Percentiles rank a stretch among this genome's conserved stretches.
Evolutionary conservation across 2,797 vertebrate genomes (phyloP).

Genomic region (Pampus argenteus): DNA sequence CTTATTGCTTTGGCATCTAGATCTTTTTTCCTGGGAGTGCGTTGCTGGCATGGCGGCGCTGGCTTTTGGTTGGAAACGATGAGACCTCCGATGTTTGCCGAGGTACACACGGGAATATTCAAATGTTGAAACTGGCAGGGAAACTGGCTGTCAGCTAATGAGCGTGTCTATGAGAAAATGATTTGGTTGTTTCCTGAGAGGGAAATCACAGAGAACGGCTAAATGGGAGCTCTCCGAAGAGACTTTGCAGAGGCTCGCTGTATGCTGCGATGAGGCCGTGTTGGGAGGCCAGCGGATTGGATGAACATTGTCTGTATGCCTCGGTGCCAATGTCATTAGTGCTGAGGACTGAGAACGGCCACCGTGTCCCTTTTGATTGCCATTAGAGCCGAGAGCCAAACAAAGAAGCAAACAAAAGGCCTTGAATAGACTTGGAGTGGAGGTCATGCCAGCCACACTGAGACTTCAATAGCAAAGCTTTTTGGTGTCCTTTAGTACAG

Average conservation of each 20-base stretch:
- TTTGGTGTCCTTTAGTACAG: conserved; percentile 63
- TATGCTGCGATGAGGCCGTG: conserved; percentile 49
- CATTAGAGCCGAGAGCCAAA: conserved; percentile 76
- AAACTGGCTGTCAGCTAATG: conserved; percentile 85
- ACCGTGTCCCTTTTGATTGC: conserved; percentile 77
- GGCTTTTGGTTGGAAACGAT: conserved; percentile 82
- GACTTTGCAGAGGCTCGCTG: conserved; percentile 60
- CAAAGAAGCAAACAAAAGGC: conserved; percentile 76
- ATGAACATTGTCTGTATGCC: conserved; percentile 73
- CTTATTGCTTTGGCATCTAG: conserved; percentile 83
- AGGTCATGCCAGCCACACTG: conserved; percentile 74
- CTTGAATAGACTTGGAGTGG: conserved; percentile 74
- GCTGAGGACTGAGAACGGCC: conserved; percentile 77
- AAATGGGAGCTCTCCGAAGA: conserved; percentile 84
- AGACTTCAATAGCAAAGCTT: conserved; percentile 62
- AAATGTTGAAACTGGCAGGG: conserved; percentile 85
- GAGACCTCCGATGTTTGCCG: conserved; percentile 84
- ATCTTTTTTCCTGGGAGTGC: conserved; percentile 77
- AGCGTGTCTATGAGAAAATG: conserved; percentile 85
- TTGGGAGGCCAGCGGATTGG: conserved; percentile 73
- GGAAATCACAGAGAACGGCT: conserved; percentile 87
- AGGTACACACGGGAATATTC: conserved; percentile 85
- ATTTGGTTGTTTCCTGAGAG: conserved; percentile 88
- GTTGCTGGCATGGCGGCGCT: conserved; percentile 77
- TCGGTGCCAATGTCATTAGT: conserved; percentile 82